These are phyloP conservation scores for Ictidomys tridecemlineatus DNA, from an alignment of 2,113 vertebrate genomes.

Conservation along the genomic window DNA sequence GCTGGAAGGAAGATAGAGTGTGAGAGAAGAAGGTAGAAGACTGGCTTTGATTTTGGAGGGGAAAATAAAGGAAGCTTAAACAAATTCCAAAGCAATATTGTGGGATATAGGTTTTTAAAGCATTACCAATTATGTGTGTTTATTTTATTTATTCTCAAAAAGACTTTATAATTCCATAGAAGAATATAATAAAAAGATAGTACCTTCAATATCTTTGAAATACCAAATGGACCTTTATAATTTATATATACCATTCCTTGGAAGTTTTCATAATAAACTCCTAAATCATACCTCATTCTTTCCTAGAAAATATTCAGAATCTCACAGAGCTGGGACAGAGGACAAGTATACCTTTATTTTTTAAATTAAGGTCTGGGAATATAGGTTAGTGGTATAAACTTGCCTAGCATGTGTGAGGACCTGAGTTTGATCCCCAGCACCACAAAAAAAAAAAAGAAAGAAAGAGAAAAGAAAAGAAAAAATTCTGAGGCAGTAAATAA, in stretches of 20 bases:
- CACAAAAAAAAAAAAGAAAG: not conserved
- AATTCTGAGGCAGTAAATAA: conserved; percentile 42
- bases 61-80: not conserved
- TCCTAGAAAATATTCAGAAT: conserved; percentile 45
- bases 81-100: conserved; percentile 18
- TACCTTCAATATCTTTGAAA: conserved; percentile 8
- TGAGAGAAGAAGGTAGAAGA: not conserved
- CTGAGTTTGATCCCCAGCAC: not conserved
- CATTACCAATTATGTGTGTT: not conserved
- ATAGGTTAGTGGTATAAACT: not conserved
- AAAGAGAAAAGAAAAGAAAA: not conserved
- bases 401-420: not conserved
- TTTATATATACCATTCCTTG: not conserved
- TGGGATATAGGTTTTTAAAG: not conserved
- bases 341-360: not conserved
- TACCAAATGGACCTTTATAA: conserved; percentile 41
- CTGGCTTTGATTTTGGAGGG: not conserved
- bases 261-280: conserved; percentile 39
- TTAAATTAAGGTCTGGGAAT: not conserved
- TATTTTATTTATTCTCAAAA: conserved; percentile 37
- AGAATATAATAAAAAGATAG: conserved; percentile 14
- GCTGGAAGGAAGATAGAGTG: not conserved
- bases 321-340: not conserved
- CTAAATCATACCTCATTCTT: conserved; percentile 48
- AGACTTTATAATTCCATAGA: not conserved